phyloP scores from a whole-genome alignment of 2,797 vertebrate genomes.

The Manis pentadactyla region DNA sequence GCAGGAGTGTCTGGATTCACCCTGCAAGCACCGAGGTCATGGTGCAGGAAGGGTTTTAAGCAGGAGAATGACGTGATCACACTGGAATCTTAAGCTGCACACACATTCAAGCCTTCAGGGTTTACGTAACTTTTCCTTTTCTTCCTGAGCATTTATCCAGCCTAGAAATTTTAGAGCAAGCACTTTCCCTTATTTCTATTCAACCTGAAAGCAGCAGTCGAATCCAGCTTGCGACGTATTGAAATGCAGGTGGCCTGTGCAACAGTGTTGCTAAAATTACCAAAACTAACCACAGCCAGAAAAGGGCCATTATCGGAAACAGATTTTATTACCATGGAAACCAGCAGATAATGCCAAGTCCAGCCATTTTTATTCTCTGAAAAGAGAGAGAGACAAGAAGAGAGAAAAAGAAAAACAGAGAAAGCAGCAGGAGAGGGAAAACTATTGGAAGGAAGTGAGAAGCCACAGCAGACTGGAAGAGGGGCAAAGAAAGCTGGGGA shows the following conservation, averaged over 20 bases:
- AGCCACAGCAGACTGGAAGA: neutral
- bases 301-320: slow-evolving; percentile 86
- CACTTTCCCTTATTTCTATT: slow-evolving; percentile 72
- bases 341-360: slow-evolving; percentile 83
- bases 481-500: neutral
- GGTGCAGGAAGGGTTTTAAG: neutral
- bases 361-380: slow-evolving; percentile 53
- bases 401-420: slow-evolving; percentile 36
- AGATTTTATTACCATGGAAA: slow-evolving; percentile 89
- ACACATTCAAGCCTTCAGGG: neutral
- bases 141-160: slow-evolving; percentile 56
- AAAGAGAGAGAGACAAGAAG: slow-evolving; percentile 59
- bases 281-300: slow-evolving; percentile 80
- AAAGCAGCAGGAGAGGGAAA: slow-evolving; percentile 1
- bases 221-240: slow-evolving; percentile 60
- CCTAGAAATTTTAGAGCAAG: slow-evolving; percentile 44
- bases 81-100: neutral
- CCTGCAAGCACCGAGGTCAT: fast-evolving
- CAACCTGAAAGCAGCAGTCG: slow-evolving; percentile 68
- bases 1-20: neutral
- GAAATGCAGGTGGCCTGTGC: slow-evolving; percentile 83
- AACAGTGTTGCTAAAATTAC: slow-evolving; percentile 86
- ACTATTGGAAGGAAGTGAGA: neutral
- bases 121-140: slow-evolving; percentile 55
- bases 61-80: neutral